Evolutionary conservation across 2,113 vertebrate species (phyloP), one percentile per base, ranked within the genome.

Genomic region (Burhinus bistriatus): DNA sequence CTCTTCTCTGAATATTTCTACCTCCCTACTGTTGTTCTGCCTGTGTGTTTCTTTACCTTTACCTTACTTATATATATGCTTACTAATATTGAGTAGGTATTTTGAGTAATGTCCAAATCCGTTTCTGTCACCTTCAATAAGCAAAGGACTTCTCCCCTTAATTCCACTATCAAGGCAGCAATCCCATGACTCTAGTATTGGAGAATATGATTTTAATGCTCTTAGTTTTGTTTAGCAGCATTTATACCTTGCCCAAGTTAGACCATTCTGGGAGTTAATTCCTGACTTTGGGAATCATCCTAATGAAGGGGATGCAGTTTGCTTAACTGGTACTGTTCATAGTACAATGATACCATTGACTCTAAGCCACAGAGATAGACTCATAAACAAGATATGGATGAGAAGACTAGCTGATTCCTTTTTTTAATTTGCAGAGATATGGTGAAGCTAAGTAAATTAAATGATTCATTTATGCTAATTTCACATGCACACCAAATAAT

Each of bases 401-500:
- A 83, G 78, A 95, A 94, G 55, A 71, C 61, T 82, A 51, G 65
- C 47, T 91, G 57, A 87, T 91, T 44, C 13, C 17, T 88, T 69
- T 89, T 55, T 95, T 70, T 91, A 80, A 91, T 87, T 91, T 96
- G 49, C 45, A 49, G 58, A 83, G 69, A 57, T 89, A 78, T 12
- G 15, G 54, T 87, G 29, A 78, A 82, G 47, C 73, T 89, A 87
- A 94, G 73, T 90, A 91, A 93, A 94, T 93, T 68, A 91, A 94
- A 91, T 79, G 0, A 91, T 57, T 89, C 44, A 36, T 84, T 94
- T 91, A 79, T 79, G 78, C 30, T 91, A 83, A 86, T 86, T 90
- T 91, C 42, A 80, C 16, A 36, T 69, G 75, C 71, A 62, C n/a
- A 72, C 38, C 65, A 96, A 93, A 95, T 90, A 90, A 85, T 29